Conservation (phyloP, 2,888 invertebrate species). For the Drosophila acutilabella region DNA sequence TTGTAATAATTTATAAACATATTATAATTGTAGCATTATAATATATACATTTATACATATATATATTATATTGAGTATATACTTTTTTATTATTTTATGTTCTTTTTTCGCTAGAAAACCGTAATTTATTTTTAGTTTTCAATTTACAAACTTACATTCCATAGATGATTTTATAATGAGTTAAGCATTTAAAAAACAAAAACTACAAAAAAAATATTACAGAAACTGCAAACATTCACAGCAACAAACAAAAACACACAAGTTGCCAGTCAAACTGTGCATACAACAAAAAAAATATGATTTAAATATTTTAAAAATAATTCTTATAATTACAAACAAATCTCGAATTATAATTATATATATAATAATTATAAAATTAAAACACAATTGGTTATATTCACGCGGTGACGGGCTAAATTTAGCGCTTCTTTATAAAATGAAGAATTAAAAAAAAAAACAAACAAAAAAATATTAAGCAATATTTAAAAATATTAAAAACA, state of each 20-base stretch:
- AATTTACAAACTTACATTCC: slow-evolving; percentile 62
- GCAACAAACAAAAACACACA: slow-evolving; percentile 41
- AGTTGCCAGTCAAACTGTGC: slow-evolving; percentile 70
- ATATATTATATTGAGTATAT: slow-evolving; percentile 29
- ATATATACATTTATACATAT: slow-evolving; percentile 24
- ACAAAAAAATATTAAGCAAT: slow-evolving; percentile 35
- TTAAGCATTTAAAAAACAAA: slow-evolving; percentile 57
- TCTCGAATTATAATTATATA: slow-evolving; percentile 69
- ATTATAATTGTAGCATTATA: slow-evolving; percentile 52
- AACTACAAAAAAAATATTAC: slow-evolving; percentile 14
- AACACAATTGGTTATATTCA: slow-evolving; percentile 66
- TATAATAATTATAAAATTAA: slow-evolving; percentile 37
- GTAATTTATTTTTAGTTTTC: slow-evolving; percentile 63
- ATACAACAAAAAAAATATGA: slow-evolving; percentile 30
- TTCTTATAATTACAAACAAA: slow-evolving; percentile 46
- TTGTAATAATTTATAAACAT: slow-evolving; percentile 64
- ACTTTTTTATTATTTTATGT: slow-evolving; percentile 43
- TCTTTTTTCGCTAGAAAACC: slow-evolving; percentile 26
- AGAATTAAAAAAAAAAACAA: slow-evolving; percentile 60
- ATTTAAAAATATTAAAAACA: slow-evolving; percentile 16
- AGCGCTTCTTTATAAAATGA: slow-evolving; percentile 75
- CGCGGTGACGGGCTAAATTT: slow-evolving; percentile 75
- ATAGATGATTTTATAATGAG: slow-evolving; percentile 70
- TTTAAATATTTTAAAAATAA: slow-evolving; percentile 11
- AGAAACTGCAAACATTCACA: slow-evolving; percentile 71